Conservation (phyloP, 2,113 vertebrate genomes). For the Callionymus lyra region DNA sequence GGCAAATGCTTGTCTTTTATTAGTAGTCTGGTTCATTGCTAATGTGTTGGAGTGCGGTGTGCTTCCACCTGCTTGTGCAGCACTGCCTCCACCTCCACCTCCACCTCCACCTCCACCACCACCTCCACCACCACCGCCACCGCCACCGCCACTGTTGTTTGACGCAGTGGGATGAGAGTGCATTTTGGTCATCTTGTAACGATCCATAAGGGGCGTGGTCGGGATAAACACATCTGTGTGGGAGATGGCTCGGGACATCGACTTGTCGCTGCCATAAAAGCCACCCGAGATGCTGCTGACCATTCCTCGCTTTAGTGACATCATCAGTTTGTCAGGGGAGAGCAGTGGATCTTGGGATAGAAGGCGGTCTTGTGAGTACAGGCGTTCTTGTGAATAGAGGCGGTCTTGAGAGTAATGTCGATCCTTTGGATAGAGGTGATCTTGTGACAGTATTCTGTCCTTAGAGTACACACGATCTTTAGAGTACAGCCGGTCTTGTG, state of each 20-base stretch:
- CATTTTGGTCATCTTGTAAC: slow-evolving; percentile 98
- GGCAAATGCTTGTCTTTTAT: slow-evolving; percentile 95
- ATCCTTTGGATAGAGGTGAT: slow-evolving; percentile 66
- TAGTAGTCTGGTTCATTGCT: slow-evolving; percentile 81
- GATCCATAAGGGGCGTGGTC: slow-evolving; percentile 91
- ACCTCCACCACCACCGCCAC: slow-evolving; percentile 6
- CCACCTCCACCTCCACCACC: slow-evolving; percentile 12
- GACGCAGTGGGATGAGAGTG: slow-evolving; percentile 98
- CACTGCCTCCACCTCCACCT: slow-evolving; percentile 1
- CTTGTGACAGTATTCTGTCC: slow-evolving; percentile 85
- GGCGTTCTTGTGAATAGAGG: slow-evolving; percentile 87
- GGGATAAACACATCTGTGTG: slow-evolving; percentile 96
- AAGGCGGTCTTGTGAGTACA: slow-evolving; percentile 88
- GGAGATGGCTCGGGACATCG: slow-evolving; percentile 86
- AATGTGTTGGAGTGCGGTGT: slow-evolving; percentile 77
- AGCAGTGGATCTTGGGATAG: slow-evolving; percentile 94
- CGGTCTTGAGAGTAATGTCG: slow-evolving; percentile 88
- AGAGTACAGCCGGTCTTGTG: slow-evolving; percentile 84
- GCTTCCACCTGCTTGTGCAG: slow-evolving; percentile 1
- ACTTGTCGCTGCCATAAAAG: slow-evolving; percentile 80
- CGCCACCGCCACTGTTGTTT: slow-evolving; percentile 67
- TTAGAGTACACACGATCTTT: slow-evolving; percentile 91
- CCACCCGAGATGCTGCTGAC: slow-evolving; percentile 54
- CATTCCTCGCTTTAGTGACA: slow-evolving; percentile 71
- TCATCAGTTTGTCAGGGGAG: slow-evolving; percentile 82